Evolutionary conservation across 2,113 vertebrate genomes (phyloP), one percentile per base, ranked within the genome.

Genomic region (Haemorhous mexicanus): DNA sequence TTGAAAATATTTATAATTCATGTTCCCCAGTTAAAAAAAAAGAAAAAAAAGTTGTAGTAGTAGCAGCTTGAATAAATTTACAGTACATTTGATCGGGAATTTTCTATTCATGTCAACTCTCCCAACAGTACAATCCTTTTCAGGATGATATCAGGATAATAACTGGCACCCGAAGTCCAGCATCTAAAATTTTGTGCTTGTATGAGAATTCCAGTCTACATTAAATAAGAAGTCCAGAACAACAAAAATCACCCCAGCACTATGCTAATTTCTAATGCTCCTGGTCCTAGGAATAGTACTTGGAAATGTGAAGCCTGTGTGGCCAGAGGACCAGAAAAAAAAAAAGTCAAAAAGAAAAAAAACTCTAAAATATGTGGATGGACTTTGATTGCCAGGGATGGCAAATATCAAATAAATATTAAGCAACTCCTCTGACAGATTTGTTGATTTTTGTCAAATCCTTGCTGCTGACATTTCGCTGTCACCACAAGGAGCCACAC

Each of bases 1-100:
- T 91, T 91, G 43, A 67, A 89, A 89, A 75, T 44, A 89, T 61
- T 89, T 90, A 49, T 83, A 94, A 91, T 85, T 84, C 41, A 80
- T 21, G 23, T 46, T 83, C 44, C 28, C 20, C 32, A 10, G 10
- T 41, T n/a, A 7, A 19, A 32, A 81, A 23, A 58, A 83, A 55
- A 9, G 39, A 39, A 27, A 43, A 63, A 20, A 55, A 30, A 21
- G 11, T 16, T 13, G 16, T 12, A 67, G 35, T 43, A 58, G 17
- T 24, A 85, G 44, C 37, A 69, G 33, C 55, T 86, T 50, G 59
- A 88, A 90, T 37, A 80, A 46, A 80, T 85, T 91, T 73, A 50
- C 33, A 85, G 50, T 43, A 77, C 76, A 58, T 26, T 53, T 76
- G 61, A 91, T 16, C 4, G 2, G 30, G 46, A 84, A 63, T 62